Base-by-base conservation (phyloP, 2,113 vertebrate species). In the Glaucidium brasilianum region DNA sequence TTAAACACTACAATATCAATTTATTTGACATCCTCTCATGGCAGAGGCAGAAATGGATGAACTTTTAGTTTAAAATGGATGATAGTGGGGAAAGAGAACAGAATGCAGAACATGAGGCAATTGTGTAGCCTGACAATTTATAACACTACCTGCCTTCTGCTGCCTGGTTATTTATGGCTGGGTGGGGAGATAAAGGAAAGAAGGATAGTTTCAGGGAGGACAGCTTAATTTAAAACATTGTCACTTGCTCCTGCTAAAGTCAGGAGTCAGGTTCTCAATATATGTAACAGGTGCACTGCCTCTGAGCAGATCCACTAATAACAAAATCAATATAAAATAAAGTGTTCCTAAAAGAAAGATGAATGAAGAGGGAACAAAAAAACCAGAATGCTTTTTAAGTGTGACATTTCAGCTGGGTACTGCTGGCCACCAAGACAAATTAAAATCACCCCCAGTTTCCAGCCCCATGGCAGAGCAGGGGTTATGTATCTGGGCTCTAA, bases 41-140 rank as follows among this genome's bases (percentile, higher is more conserved):
- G 30, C 66, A 85, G 72, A 96, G 18, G 60, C 67, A 86, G n/a
- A 92, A 93, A 92, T 18, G 64, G 81, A 95, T 92, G 75, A 90
- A 96, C 76, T 92, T 97, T 94, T 94, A 94, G 91, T 90, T 97
- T 87, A 92, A 97, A 97, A 97, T 85, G 84, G 94, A 97, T 97
- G 96, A 90, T 75, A 92, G 79, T 3, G 16, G 37, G 37, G 64
- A 58, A 92, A 76, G 53, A 92, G 94, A 97, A 94, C 83, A 93
- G 97, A 92, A 97, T 96, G 78, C 88, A 86, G 92, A 97, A 96
- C 94, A 97, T 69, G 93, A 96, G 62, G 90, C 95, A 94, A 84
- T 82, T 88, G 97, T 88, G 86, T 96, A 96, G 84, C 90, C 73
- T 95, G 93, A 96, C 88, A 95, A 96, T 97, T 97, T 96, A 96